Base-by-base conservation (phyloP, 2,113 vertebrate genomes). In the Numenius arquata region DNA sequence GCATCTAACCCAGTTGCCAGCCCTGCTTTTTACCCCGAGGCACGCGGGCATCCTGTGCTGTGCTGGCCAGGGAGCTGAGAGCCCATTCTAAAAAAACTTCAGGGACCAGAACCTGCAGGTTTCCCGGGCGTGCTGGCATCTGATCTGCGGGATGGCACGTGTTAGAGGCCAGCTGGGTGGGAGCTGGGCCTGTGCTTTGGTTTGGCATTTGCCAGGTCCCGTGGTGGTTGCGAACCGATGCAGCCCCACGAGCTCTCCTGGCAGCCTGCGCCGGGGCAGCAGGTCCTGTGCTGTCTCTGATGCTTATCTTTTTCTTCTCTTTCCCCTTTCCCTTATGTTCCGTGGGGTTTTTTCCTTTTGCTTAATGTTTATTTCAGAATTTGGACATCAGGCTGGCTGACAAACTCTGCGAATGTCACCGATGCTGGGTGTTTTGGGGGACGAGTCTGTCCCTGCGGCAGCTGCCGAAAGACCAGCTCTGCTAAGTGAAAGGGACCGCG, bases 11-110 rank as follows among this genome's bases (percentile, higher is more conserved):
- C 6, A 27, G 40, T 55, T 59, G 26, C n/a, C 25, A 29, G 47
- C 48, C 19, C 25, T 34, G 25, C 61, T n/a, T 8, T 23, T 23
- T 17, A 4, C 34, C 15, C 27, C 1, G 14, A 32, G 55, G 47
- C 36, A 20, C 2, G 2, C 0, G 3, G 89, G 50, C 1, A 1
- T 30, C 52, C 67, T 26, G 25, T 5, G 38, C 22, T 30, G 38
- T 19, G 34, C 59, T 67, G 52, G 43, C n/a, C 0, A 5, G 41
- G 50, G 66, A 65, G 38, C 74, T 59, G 74, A 47, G 30, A 30
- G n/a, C 30, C 2, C 9, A 34, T 56, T 76, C 62, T 48, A 56
- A 16, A 15, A 38, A 14, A 48, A 13, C 27, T 34, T 22, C 21
- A 29, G 76, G 62, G 70, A n/a, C 17, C 62, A 20, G 48, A 19